These are phyloP conservation scores for Calameuta filiformis DNA, from an alignment of 2,888 invertebrate genomes.

Conservation along the genomic window DNA sequence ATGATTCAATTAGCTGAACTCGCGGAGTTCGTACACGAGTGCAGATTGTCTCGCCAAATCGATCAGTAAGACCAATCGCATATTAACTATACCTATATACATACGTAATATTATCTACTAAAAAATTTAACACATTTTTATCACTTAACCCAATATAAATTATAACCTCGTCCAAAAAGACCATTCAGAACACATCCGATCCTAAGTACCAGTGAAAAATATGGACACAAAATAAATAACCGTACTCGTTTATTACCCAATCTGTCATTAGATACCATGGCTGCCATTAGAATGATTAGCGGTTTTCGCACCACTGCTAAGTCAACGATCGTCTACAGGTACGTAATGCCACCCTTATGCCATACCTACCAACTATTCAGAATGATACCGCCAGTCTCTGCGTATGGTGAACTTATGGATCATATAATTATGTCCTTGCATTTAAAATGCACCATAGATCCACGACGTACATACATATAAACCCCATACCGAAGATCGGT, in stretches of 20 bases:
- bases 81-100: neutral
- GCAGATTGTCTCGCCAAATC: neutral
- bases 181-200: neutral
- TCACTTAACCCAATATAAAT: neutral
- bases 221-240: neutral
- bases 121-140: neutral
- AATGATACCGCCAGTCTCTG: neutral
- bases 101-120: neutral
- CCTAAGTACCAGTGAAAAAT: neutral
- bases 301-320: slow-evolving; percentile 23
- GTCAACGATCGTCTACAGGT: neutral
- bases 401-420: neutral
- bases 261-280: slow-evolving; percentile 37
- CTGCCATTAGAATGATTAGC: slow-evolving; percentile 45
- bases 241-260: slow-evolving; percentile 24
- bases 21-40: neutral
- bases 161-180: neutral
- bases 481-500: neutral
- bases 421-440: neutral
- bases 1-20: neutral
- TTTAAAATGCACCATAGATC: neutral
- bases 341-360: neutral
- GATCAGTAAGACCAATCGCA: neutral
- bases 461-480: neutral
- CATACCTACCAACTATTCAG: neutral